Evolutionary conservation across 1,140 invertebrate genomes (phyloP), one percentile per base, ranked within the genome.

Genomic region (Drosophila nigrodunni): DNA sequence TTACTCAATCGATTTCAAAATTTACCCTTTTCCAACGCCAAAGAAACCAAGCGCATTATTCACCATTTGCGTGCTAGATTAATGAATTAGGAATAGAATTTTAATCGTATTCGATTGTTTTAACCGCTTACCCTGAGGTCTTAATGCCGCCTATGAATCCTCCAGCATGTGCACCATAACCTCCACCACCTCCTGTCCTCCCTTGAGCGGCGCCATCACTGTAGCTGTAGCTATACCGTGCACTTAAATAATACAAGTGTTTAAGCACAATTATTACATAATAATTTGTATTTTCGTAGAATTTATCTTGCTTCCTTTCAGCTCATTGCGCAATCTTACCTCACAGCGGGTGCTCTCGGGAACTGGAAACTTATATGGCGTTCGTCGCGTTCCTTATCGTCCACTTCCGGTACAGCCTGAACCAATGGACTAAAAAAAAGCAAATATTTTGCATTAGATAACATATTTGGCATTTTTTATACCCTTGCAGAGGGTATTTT

Each of bases 1-100:
- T 37, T 30, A 5, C 3, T 43, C 25, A 37, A 10, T 9, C 15
- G 9, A 5, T 10, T 50, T 21, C 3, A 3, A 1, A 11, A 43
- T 34, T 74, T 66, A 87, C 83, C 83, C 85, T 52, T 77, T 78
- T 2, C 80, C 68, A n/a, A 82, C 10, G 13, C 82, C 83, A 9
- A 88, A 59, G 0, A 80, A 13, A 2, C 70, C 70, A 0, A 88
- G 49, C 8, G 80, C 75, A 44, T 68, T 83, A 21, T 67, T 80
- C 13, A 88, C 10, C 4, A 85, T 13, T 4, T 47, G 60, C 8
- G 71, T 25, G 5, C 82, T 87, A 35, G 6, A 57, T 37, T 7
- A 9, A 34, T 15, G 34, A 1, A 7, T 6, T 13, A 15, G 11
- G 1, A 15, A 52, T 44, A 35, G 13, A 10, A 49, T 15, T 47